Percentiles rank a stretch among this genome's conserved stretches.
Evolutionary conservation across 2,113 vertebrate genomes (phyloP).

Genomic region (Abramis brama): DNA sequence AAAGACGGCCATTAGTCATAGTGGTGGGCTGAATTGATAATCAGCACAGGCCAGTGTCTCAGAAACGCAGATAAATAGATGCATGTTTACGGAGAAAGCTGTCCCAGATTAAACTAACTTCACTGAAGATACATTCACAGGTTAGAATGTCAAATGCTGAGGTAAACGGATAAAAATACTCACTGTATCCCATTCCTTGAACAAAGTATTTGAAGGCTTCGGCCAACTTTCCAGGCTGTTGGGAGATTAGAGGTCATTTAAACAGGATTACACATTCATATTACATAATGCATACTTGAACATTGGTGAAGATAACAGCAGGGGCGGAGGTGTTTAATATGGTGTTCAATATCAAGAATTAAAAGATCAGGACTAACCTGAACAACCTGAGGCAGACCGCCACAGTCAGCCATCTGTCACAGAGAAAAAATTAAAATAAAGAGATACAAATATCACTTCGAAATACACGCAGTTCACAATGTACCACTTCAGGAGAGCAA

Average conservation of each 20-base stretch:
- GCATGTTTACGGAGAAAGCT: slow-evolving; percentile 16
- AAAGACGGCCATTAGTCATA: slow-evolving; percentile 39
- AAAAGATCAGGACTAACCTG: slow-evolving; percentile 79
- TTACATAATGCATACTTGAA: no score
- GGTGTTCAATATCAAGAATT: not conserved
- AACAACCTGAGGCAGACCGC: slow-evolving; percentile 94
- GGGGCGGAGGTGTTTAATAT: not conserved
- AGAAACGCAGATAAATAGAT: slow-evolving; percentile 25
- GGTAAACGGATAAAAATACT: slow-evolving; percentile 61
- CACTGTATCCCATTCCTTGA: slow-evolving; percentile 85
- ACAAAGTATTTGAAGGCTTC: slow-evolving; percentile 85
- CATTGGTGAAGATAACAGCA: not conserved
- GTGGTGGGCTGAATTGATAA: slow-evolving; percentile 29
- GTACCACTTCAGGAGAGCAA: no score
- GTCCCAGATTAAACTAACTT: slow-evolving; percentile 27
- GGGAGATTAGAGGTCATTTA: slow-evolving; percentile 17
- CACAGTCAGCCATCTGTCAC: slow-evolving; percentile 94
- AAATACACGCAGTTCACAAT: not conserved
- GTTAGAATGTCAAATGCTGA: not conserved
- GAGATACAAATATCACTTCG: not conserved
- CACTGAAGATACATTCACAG: not conserved
- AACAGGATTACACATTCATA: not conserved
- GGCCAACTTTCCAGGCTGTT: slow-evolving; percentile 80
- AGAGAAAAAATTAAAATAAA: not conserved
- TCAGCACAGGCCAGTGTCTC: not conserved